Evolutionary conservation across 2,888 invertebrate genomes (phyloP), one percentile per base, ranked within the genome.

Genomic region (Rotaria magnacalcarata): DNA sequence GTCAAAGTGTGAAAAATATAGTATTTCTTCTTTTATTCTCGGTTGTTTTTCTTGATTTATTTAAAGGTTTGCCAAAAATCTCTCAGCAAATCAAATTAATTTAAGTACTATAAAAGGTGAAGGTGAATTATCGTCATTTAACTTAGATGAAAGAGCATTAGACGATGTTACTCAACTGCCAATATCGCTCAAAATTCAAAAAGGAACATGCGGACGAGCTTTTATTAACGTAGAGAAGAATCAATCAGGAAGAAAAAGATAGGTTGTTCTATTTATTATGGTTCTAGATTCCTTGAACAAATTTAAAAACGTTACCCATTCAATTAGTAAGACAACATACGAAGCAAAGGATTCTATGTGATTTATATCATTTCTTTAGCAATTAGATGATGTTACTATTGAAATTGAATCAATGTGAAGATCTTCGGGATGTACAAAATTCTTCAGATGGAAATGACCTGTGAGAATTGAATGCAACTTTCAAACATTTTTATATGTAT

Each of bases 41-140:
- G 34, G 34, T 2, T 34, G 34, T 34, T 34, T 34, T 34, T 34
- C 34, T 50, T 27, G 41, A 50, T 43, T 85, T 52, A 27, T 67
- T 19, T 34, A 1, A 34, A 50, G 99, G 91, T 99, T 96, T 91
- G 96, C 97, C 85, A 98, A 99, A 92, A 98, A 99, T 92, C 93
- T 99, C 88, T 96, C 96, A 86, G 95, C 97, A 56, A 97, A 99
- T 92, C 96, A 97, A 93, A 96, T 99, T 88, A 96, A 96, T 91
- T 92, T 99, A 88, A 98, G 97, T 90, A 96, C 99, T 47, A 94
- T 99, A 89, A 95, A 96, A 91, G 98, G 99, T n/a, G 97, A 98
- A 91, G 96, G 99, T 84, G 96, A 97, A 90, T 92, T 98, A 58
- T 94, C 94, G 52, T 96, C 97, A 92, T 93, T 99, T 90, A 96